Evolutionary conservation across 2,797 vertebrate species (phyloP).

Genomic region (Synanceia verrucosa): DNA sequence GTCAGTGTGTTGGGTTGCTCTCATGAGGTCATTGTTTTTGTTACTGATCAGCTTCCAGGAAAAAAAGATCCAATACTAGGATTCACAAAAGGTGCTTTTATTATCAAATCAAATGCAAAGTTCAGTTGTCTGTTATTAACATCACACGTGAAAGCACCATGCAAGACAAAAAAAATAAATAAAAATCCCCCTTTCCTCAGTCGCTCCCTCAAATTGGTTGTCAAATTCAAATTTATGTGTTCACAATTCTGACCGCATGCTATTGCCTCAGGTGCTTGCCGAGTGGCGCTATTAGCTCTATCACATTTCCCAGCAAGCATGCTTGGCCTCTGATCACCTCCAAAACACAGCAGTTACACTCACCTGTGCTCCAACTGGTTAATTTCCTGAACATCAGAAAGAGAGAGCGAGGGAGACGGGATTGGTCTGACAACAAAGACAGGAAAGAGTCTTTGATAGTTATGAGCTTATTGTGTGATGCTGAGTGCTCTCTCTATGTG

Average conservation of each 20-base stretch:
- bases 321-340: slow-evolving; percentile 22
- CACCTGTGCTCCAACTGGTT: slow-evolving; percentile 63
- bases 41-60: slow-evolving; percentile 41
- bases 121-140: slow-evolving; percentile 7
- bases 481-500: slow-evolving; percentile 38
- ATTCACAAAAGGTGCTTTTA: slow-evolving; percentile 21
- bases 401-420: slow-evolving; percentile 1
- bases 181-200: background rate
- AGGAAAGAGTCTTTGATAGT: slow-evolving; percentile 74
- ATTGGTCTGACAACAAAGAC: slow-evolving; percentile 62
- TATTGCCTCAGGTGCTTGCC: slow-evolving; percentile 11
- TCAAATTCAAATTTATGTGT: slow-evolving; percentile 20
- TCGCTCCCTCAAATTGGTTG: slow-evolving; percentile 11
- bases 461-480: slow-evolving; percentile 59
- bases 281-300: slow-evolving; percentile 27
- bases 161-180: background rate
- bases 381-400: slow-evolving; percentile 74
- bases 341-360: background rate
- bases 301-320: slow-evolving; percentile 30
- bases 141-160: background rate
- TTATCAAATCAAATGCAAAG: slow-evolving; percentile 29
- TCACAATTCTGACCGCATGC: slow-evolving; percentile 27
- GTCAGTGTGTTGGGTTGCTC: slow-evolving; percentile 10
- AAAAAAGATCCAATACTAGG: slow-evolving; percentile 8
- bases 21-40: slow-evolving; percentile 47